Conservation (phyloP, 1,140 invertebrate species). For the Triops longicaudatus region DNA sequence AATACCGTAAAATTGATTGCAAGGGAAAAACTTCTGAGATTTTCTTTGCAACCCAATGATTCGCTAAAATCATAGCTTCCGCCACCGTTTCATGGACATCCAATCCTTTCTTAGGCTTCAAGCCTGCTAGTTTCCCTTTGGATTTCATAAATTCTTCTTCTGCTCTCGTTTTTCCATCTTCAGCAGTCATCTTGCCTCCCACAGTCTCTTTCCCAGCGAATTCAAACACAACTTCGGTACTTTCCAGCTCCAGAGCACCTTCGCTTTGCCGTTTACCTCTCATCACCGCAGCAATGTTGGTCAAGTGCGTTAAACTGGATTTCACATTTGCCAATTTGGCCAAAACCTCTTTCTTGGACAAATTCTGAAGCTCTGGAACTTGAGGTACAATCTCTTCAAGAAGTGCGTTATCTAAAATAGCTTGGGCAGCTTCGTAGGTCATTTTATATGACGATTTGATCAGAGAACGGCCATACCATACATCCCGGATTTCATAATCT, state of each 20-base stretch:
- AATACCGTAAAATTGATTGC: constrained; percentile 36
- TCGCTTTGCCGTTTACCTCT: constrained; percentile 34
- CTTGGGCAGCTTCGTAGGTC: constrained; percentile 41
- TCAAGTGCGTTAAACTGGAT: constrained; percentile 36
- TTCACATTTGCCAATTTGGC: constrained; percentile 26
- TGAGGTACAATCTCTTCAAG: constrained; percentile 36
- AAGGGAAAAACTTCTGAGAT: constrained; percentile 37
- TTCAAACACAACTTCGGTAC: constrained; percentile 39
- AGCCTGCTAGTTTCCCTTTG: constrained; percentile 25
- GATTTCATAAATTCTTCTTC: not conserved
- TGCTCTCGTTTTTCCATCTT: not conserved
- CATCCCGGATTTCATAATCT: constrained; percentile 36
- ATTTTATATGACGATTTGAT: constrained; percentile 41
- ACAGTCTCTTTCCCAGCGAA: constrained; percentile 30
- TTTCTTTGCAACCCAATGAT: constrained; percentile 43
- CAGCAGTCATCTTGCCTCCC: constrained; percentile 22
- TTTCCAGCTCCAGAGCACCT: constrained; percentile 40
- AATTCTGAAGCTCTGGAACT: constrained; percentile 33
- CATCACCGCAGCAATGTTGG: constrained; percentile 35
- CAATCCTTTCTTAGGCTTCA: constrained; percentile 35
- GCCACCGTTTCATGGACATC: constrained; percentile 44
- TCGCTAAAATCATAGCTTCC: constrained; percentile 47
- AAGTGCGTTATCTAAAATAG: constrained; percentile 34
- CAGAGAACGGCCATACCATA: constrained; percentile 41
- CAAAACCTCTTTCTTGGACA: not conserved